Evolutionary conservation across 2,888 invertebrate genomes (phyloP).

Genomic region (Odontocerum albicorne): DNA sequence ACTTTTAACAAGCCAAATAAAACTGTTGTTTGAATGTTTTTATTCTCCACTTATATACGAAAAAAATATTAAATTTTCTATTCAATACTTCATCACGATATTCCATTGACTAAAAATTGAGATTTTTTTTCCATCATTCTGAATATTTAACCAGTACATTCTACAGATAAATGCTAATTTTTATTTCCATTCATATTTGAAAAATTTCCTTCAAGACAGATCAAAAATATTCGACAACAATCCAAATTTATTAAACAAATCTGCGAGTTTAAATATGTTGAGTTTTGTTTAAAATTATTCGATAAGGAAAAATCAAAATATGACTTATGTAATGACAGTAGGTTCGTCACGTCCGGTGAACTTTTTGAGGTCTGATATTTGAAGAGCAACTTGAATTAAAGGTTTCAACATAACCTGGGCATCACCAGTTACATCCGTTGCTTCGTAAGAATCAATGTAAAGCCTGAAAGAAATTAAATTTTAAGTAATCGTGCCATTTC

Average conservation of each 20-base stretch:
- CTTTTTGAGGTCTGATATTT: constrained; percentile 77
- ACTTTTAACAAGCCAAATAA: no score
- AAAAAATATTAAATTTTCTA: no score
- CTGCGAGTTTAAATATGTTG: not conserved
- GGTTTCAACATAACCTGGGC: constrained; percentile 81
- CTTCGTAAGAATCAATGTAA: constrained; percentile 94
- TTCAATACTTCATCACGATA: no score
- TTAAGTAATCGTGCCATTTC: no score
- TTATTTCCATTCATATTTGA: not conserved
- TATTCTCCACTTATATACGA: no score
- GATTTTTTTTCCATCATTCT: no score
- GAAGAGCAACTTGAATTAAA: constrained; percentile 83
- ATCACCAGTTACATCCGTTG: constrained; percentile 65
- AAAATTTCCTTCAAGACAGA: not conserved
- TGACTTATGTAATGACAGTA: constrained; percentile 89
- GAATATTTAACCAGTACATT: no score
- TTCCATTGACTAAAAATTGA: no score
- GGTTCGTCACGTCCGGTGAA: constrained; percentile 90
- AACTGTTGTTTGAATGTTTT: no score
- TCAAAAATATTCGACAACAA: no score
- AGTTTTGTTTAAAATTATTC: not conserved
- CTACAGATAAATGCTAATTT: no score
- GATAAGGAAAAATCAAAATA: not conserved
- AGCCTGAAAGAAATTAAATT: constrained; percentile 57
- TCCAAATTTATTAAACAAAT: no score